These are phyloP conservation scores for Eulemur rubriventer DNA, from an alignment of 2,797 vertebrate species.

Conservation along the genomic window DNA sequence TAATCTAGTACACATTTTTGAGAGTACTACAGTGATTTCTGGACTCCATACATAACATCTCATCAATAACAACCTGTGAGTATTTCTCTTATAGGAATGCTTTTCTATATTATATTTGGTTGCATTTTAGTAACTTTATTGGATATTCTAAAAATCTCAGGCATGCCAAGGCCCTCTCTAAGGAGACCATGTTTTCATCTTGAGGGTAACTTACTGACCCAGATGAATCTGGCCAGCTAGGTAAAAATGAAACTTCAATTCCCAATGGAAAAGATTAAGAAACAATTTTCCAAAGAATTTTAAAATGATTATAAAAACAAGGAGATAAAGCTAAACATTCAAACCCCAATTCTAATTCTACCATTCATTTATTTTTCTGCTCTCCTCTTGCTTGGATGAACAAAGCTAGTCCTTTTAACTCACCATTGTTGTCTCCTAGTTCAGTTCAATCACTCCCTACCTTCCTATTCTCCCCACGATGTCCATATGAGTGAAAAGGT, in stretches of 20 bases:
- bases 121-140: background rate
- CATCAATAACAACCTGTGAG: background rate
- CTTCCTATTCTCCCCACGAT: background rate
- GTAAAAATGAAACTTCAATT: conserved; percentile 8
- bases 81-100: background rate
- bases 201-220: background rate
- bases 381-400: background rate
- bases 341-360: background rate
- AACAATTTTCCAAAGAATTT: background rate
- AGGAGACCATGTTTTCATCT: background rate
- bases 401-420: background rate
- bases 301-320: background rate
- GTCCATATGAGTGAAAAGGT: background rate
- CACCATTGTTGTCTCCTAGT: background rate
- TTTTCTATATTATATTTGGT: background rate
- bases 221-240: background rate
- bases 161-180: background rate
- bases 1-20: background rate
- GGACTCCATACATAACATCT: background rate
- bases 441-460: background rate
- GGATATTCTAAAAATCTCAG: background rate
- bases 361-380: background rate
- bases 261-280: background rate
- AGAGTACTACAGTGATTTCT: background rate
- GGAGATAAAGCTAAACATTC: background rate